Conservation (phyloP, 1,140 invertebrate genomes). For the Zaprionus africanus region DNA sequence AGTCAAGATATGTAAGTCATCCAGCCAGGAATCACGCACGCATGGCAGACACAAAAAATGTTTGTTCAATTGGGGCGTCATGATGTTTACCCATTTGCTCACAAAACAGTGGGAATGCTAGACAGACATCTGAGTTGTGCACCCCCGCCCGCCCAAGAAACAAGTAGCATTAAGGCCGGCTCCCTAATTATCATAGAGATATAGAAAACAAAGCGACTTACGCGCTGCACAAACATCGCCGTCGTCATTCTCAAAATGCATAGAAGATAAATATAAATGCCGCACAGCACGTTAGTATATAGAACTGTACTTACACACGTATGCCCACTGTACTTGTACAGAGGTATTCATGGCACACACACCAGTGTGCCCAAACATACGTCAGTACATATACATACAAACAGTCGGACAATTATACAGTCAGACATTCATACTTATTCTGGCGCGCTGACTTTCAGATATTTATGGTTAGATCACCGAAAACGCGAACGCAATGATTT, state of each 20-base stretch:
- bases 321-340: not conserved
- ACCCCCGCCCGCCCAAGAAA: not conserved
- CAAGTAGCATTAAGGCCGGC: not conserved
- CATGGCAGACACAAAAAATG: not conserved
- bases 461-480: slow-evolving; percentile 31
- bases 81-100: not conserved
- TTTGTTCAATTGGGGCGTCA: not conserved
- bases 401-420: not conserved
- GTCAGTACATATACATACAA: not conserved
- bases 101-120: not conserved
- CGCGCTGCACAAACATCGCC: slow-evolving; percentile 14
- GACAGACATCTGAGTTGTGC: not conserved
- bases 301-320: slow-evolving; percentile 16
- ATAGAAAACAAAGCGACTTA: slow-evolving; percentile 15
- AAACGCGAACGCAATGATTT: slow-evolving; percentile 11
- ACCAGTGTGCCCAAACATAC: slow-evolving; percentile 1
- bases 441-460: slow-evolving; percentile 21
- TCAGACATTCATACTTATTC: not conserved
- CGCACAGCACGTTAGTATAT: slow-evolving; percentile 7
- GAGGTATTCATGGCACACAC: not conserved
- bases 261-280: slow-evolving; percentile 40
- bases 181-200: slow-evolving; percentile 6
- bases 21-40: not conserved
- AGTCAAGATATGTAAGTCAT: not conserved
- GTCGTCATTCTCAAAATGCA: slow-evolving; percentile 9